phyloP scores from a whole-genome alignment of 2,113 vertebrate species.

The Irena cyanogastra region DNA sequence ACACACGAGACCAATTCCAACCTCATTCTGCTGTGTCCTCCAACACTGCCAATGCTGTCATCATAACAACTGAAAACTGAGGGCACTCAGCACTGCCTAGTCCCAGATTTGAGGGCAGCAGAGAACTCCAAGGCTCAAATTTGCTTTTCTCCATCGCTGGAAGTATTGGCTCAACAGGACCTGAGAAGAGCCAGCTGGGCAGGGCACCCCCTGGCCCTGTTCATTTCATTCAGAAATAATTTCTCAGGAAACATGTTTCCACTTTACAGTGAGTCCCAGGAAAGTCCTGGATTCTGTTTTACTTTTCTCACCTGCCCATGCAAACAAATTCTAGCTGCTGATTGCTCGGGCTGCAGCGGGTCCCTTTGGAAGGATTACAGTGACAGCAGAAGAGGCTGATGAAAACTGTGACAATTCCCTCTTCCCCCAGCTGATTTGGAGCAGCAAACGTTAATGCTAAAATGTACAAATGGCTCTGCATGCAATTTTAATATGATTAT shows the following conservation, averaged over 20 bases:
- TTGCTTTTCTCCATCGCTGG: background rate
- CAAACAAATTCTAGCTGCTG: background rate
- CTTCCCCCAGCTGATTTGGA: slow-evolving; percentile 5
- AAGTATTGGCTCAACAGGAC: background rate
- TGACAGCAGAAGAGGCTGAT: slow-evolving; percentile 22
- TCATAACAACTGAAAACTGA: background rate
- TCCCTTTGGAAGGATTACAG: slow-evolving; percentile 45
- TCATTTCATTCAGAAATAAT: background rate
- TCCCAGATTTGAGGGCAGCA: background rate
- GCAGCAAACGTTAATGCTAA: background rate
- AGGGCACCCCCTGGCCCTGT: background rate
- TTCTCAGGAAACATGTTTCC: background rate
- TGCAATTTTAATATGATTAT: slow-evolving; percentile 65
- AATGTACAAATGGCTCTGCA: slow-evolving; percentile 53
- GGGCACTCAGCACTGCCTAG: background rate
- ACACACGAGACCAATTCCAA: background rate
- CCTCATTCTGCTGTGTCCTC: background rate
- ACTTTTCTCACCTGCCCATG: background rate
- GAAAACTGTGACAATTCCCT: slow-evolving; percentile 28
- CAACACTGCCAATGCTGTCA: background rate
- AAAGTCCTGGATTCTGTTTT: background rate
- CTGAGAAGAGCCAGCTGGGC: background rate
- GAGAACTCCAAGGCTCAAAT: background rate
- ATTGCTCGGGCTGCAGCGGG: background rate
- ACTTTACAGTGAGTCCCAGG: background rate